phyloP scores from a whole-genome alignment of 1,140 invertebrate species.

The Sinonovacula constricta region DNA sequence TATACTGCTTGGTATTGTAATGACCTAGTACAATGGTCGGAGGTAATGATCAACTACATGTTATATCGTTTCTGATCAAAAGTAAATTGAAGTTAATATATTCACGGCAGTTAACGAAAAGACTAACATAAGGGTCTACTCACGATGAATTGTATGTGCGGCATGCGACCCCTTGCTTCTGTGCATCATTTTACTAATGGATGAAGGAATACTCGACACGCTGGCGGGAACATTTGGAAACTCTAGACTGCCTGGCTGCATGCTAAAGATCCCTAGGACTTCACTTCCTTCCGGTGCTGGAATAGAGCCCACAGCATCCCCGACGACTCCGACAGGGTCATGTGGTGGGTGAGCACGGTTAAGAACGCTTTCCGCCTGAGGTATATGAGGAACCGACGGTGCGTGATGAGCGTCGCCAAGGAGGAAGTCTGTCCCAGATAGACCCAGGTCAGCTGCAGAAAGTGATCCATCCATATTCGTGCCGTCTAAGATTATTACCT shows the following conservation, averaged over 20 bases:
- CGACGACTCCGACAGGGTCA: not conserved
- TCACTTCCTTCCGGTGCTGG: not conserved
- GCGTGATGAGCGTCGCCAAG: not conserved
- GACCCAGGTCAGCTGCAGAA: not conserved
- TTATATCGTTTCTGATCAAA: too few relatives aligned
- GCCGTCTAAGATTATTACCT: not conserved
- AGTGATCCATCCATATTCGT: not conserved
- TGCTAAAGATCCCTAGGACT: not conserved
- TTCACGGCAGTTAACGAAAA: too few relatives aligned
- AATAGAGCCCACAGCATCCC: not conserved
- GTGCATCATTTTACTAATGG: not conserved
- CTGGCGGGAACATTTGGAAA: not conserved
- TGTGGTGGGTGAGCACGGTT: not conserved
- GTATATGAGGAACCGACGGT: not conserved
- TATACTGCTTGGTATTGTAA: too few relatives aligned
- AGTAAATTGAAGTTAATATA: too few relatives aligned
- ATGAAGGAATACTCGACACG: not conserved
- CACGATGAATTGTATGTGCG: too few relatives aligned
- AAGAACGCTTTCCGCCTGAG: not conserved
- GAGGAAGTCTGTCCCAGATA: too few relatives aligned
- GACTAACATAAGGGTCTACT: too few relatives aligned
- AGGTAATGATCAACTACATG: too few relatives aligned
- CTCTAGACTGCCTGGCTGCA: not conserved
- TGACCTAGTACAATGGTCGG: too few relatives aligned
- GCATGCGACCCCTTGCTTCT: not conserved